Conservation (phyloP, 2,888 invertebrate species). For the Lasioglossum marginatum region DNA sequence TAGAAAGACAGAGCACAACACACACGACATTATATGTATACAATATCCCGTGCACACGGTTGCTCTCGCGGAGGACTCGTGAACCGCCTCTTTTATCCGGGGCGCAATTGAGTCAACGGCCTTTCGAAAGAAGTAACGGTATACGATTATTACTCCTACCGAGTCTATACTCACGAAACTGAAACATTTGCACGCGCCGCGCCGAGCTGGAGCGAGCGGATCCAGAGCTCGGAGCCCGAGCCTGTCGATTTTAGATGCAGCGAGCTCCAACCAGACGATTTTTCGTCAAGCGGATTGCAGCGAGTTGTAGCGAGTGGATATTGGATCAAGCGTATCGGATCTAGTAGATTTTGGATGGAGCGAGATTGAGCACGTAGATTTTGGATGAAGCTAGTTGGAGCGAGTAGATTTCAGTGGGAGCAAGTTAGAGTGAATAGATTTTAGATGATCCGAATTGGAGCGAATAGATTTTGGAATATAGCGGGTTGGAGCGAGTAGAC, state of each 20-base stretch:
- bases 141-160: slow-evolving; percentile 75
- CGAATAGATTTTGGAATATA: too few relatives aligned
- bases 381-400: too few relatives aligned
- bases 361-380: too few relatives aligned
- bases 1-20: slow-evolving; percentile 20
- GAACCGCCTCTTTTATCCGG: slow-evolving; percentile 73
- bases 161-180: slow-evolving; percentile 73
- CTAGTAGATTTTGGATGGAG: too few relatives aligned
- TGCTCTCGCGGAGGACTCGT: slow-evolving; percentile 60
- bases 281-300: too few relatives aligned
- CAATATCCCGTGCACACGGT: slow-evolving; percentile 48
- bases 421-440: too few relatives aligned
- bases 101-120: slow-evolving; percentile 75
- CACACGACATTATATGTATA: not conserved
- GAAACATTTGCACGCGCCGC: slow-evolving; percentile 66
- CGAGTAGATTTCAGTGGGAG: too few relatives aligned
- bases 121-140: slow-evolving; percentile 75
- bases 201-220: not conserved
- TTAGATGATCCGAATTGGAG: too few relatives aligned
- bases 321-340: too few relatives aligned
- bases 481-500: too few relatives aligned
- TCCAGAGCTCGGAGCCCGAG: not conserved
- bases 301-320: too few relatives aligned
- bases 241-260: not conserved
- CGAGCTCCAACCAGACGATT: too few relatives aligned